Evolutionary conservation across 2,113 vertebrate species (phyloP).

Genomic region (Myiagra hebetior): DNA sequence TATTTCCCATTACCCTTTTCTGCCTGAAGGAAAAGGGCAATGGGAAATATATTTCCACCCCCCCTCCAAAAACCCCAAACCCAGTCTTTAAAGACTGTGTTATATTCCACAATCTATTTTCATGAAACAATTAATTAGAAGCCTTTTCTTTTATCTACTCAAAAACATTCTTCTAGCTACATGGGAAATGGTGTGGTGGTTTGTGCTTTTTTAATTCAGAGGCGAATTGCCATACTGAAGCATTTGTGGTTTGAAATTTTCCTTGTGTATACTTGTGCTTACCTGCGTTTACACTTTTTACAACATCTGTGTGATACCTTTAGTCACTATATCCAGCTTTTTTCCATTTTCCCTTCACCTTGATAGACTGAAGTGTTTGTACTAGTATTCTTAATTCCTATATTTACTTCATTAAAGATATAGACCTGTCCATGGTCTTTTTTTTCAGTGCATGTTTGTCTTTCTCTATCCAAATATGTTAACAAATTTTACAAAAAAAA

Average conservation of each 20-base stretch:
- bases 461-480: background rate
- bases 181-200: background rate
- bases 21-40: background rate
- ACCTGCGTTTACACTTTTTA: background rate
- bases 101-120: background rate
- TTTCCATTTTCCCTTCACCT: background rate
- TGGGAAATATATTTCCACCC: no score
- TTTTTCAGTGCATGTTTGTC: background rate
- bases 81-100: background rate
- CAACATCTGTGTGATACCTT: background rate
- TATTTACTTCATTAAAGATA: background rate
- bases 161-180: background rate
- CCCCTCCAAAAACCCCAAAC: fast-evolving
- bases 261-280: background rate
- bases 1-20: background rate
- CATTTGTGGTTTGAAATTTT: background rate
- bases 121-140: background rate
- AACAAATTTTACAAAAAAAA: background rate
- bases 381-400: background rate
- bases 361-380: background rate
- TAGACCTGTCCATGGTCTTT: background rate
- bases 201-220: background rate
- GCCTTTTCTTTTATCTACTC: background rate
- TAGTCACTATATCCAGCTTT: background rate
- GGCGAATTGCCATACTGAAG: fast-evolving